A percentile compares a stretch with the other conserved stretches of the same genome.
Evolutionary conservation across 2,113 vertebrate species (phyloP).

Genomic region (Takifugu flavidus): DNA sequence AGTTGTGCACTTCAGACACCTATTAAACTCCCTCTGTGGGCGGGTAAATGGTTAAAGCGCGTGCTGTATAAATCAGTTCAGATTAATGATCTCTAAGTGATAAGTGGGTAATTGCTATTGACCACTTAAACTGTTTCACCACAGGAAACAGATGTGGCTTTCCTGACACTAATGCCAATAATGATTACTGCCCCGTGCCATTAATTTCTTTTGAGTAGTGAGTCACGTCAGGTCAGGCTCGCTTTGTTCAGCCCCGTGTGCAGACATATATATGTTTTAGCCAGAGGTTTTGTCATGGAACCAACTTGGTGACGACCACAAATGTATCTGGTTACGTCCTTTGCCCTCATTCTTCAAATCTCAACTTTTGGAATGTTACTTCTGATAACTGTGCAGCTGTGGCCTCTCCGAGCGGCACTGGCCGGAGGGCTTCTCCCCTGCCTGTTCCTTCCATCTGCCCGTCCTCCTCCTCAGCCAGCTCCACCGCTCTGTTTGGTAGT

Average conservation of each 20-base stretch:
- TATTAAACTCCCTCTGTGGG: constrained; percentile 14
- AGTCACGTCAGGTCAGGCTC: constrained; percentile 12
- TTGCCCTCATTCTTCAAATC: too few relatives aligned
- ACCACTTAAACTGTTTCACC: constrained; percentile 30
- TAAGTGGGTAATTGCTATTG: constrained; percentile 52
- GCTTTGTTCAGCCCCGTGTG: constrained; percentile 2
- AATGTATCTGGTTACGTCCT: not conserved
- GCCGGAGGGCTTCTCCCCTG: not conserved
- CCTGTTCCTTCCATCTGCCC: constrained; percentile 54
- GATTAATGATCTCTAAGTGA: constrained; percentile 48
- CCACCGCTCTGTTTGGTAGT: constrained; percentile 34
- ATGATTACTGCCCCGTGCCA: constrained; percentile 14
- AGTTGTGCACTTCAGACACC: not conserved
- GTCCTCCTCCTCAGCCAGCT: constrained; percentile 28
- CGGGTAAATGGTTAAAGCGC: constrained; percentile 32
- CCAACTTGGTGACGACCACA: not conserved
- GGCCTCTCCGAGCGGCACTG: not conserved
- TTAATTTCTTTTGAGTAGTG: constrained; percentile 15
- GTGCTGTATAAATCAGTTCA: constrained; percentile 31
- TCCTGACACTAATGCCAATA: constrained; percentile 37
- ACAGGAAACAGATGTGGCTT: constrained; percentile 27
- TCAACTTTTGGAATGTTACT: too few relatives aligned
- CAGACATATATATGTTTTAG: not conserved
- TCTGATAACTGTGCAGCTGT: too few relatives aligned
- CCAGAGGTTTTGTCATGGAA: not conserved